phyloP scores from a whole-genome alignment of 2,797 vertebrate species.

The Petrocephalus sullivani region DNA sequence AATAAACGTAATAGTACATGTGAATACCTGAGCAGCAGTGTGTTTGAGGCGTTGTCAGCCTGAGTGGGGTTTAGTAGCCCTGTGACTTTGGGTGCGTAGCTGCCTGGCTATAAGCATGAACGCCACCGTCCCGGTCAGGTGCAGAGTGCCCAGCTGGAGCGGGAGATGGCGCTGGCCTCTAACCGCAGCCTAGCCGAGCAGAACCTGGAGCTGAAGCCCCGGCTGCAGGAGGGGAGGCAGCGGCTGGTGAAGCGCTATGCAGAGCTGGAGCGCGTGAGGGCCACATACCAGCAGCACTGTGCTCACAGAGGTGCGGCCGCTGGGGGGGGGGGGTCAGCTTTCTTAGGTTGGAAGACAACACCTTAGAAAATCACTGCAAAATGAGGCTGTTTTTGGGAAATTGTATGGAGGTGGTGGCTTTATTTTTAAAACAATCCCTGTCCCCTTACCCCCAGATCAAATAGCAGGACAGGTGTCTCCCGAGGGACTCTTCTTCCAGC shows the following conservation, averaged over 20 bases:
- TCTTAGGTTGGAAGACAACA: background rate
- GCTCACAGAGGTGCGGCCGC: slow-evolving; percentile 67
- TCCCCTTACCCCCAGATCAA: slow-evolving; percentile 61
- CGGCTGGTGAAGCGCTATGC: slow-evolving; percentile 73
- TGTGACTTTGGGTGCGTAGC: no score
- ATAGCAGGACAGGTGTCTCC: slow-evolving; percentile 69
- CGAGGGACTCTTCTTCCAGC: slow-evolving; percentile 71
- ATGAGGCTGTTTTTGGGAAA: background rate
- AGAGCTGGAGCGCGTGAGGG: slow-evolving; percentile 71
- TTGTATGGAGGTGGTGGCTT: background rate
- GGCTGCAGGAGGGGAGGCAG: slow-evolving; percentile 70
- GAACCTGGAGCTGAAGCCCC: slow-evolving; percentile 80
- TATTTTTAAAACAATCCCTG: background rate
- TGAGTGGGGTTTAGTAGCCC: no score
- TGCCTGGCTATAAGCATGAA: background rate
- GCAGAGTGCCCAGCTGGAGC: slow-evolving; percentile 86
- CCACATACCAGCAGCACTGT: slow-evolving; percentile 74
- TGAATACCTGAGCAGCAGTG: no score
- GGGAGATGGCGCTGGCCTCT: slow-evolving; percentile 86
- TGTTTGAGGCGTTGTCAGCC: no score
- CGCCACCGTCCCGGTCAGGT: slow-evolving; percentile 56
- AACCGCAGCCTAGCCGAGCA: slow-evolving; percentile 87
- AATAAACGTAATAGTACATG: no score
- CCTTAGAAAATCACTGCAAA: background rate
- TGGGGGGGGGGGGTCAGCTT: background rate